Base-by-base conservation (phyloP, 2,113 vertebrate genomes). In the Paraplagusia blochii region DNA sequence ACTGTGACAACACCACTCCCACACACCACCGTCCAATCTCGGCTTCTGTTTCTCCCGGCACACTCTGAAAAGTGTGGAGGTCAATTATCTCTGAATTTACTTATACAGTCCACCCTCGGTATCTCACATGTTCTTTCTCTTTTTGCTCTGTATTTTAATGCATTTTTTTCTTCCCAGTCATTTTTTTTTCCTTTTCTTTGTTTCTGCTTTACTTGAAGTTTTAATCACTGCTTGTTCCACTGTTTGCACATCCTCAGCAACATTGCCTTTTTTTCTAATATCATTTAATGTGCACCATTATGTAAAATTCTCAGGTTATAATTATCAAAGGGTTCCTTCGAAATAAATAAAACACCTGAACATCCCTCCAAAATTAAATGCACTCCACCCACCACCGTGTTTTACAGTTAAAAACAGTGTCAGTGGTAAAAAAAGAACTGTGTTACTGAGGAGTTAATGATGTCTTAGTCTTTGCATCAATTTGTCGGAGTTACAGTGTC, bases 81-180 rank as follows among this genome's bases (percentile, higher is more conserved):
- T 88, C 84, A 86, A 78, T 88, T 85, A 88, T 74, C 80, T 82
- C 75, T 80, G 84, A 79, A 86, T 85, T 64, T 74, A 36, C 74
- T 82, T 74, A 63, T 50, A 44, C 39, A 53, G 22, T 38, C 33
- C 19, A 42, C 47, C 13, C 3, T 49, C 13, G 11, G 11, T 19
- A 19, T 63, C 63, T 38, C 45, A 42, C 69, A 54, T 55, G 35
- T 63, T 59, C 15, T 68, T 17, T 8, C 33, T 39, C n/a, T 38
- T 0, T 58, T 56, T 43, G 46, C 35, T 33, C 36, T 38, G 3
- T 38, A 2, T 38, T 2, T 11, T 4, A 10, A 11, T 38, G 36
- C 5, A 38, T 38, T 7, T 9, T 38, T 9, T 38, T 9, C 11
- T 2, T 38, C 11, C 7, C 1, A 7, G 36, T 10, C 9, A n/a